These are phyloP conservation scores for Anableps anableps DNA, from an alignment of 2,797 vertebrate genomes.

Conservation along the genomic window DNA sequence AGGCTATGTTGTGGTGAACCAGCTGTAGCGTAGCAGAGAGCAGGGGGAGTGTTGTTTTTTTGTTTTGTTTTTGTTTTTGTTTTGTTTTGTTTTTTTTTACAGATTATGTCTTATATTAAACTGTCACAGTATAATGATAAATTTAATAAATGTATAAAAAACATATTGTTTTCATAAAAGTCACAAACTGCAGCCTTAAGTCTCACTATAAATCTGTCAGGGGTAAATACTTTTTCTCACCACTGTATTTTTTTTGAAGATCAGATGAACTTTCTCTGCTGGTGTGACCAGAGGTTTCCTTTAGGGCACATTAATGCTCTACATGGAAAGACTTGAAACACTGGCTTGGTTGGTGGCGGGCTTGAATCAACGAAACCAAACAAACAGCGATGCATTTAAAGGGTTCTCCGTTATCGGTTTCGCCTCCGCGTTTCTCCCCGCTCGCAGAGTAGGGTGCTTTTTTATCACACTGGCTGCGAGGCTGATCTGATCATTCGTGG, in stretches of 20 bases:
- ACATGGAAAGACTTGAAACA: not conserved
- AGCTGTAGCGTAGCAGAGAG: no score
- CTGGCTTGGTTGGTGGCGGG: not conserved
- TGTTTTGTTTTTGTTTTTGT: no score
- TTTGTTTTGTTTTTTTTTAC: no score
- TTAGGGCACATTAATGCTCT: not conserved
- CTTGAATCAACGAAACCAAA: not conserved
- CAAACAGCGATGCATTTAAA: not conserved
- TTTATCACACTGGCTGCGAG: slow-evolving; percentile 21
- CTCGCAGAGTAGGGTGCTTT: slow-evolving; percentile 16
- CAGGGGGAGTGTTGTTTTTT: no score
- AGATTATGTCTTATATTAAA: no score
- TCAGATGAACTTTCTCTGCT: not conserved
- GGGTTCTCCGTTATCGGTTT: not conserved
- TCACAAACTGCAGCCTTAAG: no score
- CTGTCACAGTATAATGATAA: no score
- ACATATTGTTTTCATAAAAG: no score
- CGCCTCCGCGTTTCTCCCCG: not conserved
- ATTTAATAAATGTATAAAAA: no score
- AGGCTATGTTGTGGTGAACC: no score
- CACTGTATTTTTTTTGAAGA: no score
- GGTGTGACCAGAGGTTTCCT: slow-evolving; percentile 13
- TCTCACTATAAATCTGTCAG: not conserved
- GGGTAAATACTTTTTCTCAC: no score
- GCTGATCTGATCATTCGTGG: slow-evolving; percentile 30